Base-by-base conservation (phyloP, 2,797 vertebrate genomes). In the Coregonus ussuriensis region DNA sequence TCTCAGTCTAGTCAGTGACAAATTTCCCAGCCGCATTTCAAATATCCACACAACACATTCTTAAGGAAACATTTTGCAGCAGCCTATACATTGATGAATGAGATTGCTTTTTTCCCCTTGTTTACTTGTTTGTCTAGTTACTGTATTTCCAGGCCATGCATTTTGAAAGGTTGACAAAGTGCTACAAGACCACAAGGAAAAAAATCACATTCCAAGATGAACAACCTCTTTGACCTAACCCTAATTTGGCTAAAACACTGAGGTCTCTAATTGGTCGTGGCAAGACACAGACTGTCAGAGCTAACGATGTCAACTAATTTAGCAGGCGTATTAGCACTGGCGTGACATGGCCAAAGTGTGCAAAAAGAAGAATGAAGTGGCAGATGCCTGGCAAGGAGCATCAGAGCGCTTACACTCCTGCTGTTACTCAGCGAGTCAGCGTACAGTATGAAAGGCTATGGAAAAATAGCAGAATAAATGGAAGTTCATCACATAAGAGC, bases 191-290 rank as follows among this genome's bases (percentile, higher is more conserved):
- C 77, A 65, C 79, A 88, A 81, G 71, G 83, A 67, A 82, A 79
- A 76, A 79, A 80, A 67, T 41, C 59, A 72, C 37, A 47, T 78
- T 47, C 41, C 41, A 47, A 9, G 41, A 47, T 47, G 11, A 47
- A 47, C 41, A 47, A 47, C 9, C 82, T 91, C 84, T 88, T 90
- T 89, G 89, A 92, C 91, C 91, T 89, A 82, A 87, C 80, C 83
- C 86, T 87, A 81, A 80, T 84, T 83, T 81, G 76, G 81, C 78
- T 71, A n/a, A 77, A 88, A 91, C 82, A 85, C 78, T 77, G 86
- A 89, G 82, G 76, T 25, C 80, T 85, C 84, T 92, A 93, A 93
- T 92, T 89, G 91, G 85, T 65, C 72, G 86, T 93, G 89, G 91
- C 90, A 90, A 81, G 77, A 85, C 77, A 76, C 68, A 82, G 79